These are phyloP conservation scores for Uria lomvia DNA, from an alignment of 2,113 vertebrate species.

Conservation along the genomic window DNA sequence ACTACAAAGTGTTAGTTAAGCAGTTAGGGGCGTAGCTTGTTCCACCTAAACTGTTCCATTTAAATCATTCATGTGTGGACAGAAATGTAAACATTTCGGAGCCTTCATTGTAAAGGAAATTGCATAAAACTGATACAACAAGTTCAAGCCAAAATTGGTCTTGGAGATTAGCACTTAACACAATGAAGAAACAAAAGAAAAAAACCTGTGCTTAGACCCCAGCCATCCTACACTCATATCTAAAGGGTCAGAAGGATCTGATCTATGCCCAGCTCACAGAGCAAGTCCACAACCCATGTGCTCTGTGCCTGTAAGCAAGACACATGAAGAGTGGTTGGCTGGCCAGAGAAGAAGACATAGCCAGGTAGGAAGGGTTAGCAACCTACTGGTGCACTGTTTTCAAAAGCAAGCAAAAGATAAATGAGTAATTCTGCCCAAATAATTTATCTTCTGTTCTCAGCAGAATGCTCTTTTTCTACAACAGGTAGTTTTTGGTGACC, in stretches of 20 bases:
- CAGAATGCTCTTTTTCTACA: neutral
- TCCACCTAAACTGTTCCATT: neutral
- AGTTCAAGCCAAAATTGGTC: neutral
- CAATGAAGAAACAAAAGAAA: neutral
- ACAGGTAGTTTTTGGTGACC: neutral
- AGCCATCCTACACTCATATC: neutral
- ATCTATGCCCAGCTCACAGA: neutral
- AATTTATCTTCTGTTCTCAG: neutral
- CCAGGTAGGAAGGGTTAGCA: neutral
- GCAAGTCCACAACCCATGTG: too few species aligned
- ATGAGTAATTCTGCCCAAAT: neutral
- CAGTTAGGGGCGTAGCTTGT: neutral
- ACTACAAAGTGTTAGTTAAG: neutral
- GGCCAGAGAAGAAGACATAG: neutral
- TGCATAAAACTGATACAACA: neutral
- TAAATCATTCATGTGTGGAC: neutral
- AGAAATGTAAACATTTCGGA: neutral
- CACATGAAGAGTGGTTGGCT: neutral
- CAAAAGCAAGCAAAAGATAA: neutral
- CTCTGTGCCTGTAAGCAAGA: neutral
- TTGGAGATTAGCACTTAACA: neutral
- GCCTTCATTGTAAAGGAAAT: neutral
- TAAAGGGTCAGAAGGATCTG: neutral
- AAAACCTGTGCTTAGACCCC: neutral
- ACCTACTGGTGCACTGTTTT: neutral